phyloP scores from a whole-genome alignment of 2,888 invertebrate genomes.

The Rhopalosiphum nymphaeae region DNA sequence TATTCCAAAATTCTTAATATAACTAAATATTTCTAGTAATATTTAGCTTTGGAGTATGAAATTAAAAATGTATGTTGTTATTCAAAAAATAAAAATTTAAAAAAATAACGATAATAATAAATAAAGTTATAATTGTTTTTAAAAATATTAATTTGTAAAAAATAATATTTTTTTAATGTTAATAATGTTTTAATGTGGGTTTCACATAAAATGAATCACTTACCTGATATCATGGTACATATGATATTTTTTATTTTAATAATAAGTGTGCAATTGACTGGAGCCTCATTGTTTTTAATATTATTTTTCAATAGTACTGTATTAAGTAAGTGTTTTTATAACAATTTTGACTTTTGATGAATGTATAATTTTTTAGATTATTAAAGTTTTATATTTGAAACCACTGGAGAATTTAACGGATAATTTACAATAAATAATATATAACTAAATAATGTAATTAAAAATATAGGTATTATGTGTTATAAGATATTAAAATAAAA shows the following conservation, averaged over 20 bases:
- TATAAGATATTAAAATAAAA: neutral
- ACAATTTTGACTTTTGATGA: neutral
- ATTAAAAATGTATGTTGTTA: too few relatives aligned
- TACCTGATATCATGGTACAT: neutral
- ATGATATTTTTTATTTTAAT: neutral
- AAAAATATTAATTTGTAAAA: neutral
- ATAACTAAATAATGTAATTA: neutral
- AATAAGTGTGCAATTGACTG: neutral
- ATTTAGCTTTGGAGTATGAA: neutral
- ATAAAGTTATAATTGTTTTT: neutral
- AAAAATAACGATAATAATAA: neutral
- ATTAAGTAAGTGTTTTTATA: neutral
- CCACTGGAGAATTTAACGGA: neutral
- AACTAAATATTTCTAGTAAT: neutral
- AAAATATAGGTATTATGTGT: neutral
- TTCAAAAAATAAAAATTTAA: neutral
- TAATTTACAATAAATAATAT: neutral
- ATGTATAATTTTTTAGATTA: neutral
- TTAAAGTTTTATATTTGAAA: neutral
- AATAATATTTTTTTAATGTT: neutral
- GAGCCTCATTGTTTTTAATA: neutral
- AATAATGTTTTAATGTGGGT: neutral
- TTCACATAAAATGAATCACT: neutral
- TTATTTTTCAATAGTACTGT: neutral
- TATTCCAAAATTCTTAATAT: neutral